Conservation (phyloP, 2,888 invertebrate genomes). For the Epinotia demarniana region DNA sequence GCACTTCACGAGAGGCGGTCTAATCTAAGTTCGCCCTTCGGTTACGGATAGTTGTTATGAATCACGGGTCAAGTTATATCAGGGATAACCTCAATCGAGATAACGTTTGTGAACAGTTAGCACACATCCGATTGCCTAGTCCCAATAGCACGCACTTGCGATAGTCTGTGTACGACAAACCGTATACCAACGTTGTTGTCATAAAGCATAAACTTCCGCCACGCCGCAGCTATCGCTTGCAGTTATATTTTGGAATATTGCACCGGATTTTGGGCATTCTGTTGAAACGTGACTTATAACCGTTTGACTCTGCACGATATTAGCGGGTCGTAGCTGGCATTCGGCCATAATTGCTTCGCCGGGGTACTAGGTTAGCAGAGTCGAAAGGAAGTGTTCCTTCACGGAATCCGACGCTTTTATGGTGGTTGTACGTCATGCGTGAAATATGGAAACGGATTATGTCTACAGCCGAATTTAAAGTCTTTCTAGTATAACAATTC, state of each 20-base stretch:
- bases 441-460: constrained; percentile 50
- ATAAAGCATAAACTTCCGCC: constrained; percentile 66
- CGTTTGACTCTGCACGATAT: constrained; percentile 65
- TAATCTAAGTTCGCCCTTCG: neutral
- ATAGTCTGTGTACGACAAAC: constrained; percentile 26
- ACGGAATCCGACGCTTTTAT: constrained; percentile 72
- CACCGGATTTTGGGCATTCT: constrained; percentile 67
- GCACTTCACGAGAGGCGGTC: neutral
- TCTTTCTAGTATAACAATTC: neutral
- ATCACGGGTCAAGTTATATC: neutral
- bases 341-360: constrained; percentile 71
- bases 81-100: neutral
- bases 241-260: constrained; percentile 60
- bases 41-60: neutral
- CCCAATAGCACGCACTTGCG: constrained; percentile 45
- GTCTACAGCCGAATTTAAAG: constrained; percentile 25
- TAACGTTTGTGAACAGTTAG: neutral
- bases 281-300: constrained; percentile 71
- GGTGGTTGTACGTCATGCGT: constrained; percentile 59
- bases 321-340: constrained; percentile 72
- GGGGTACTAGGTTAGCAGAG: constrained; percentile 63
- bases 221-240: constrained; percentile 59
- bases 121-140: neutral
- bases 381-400: constrained; percentile 68
- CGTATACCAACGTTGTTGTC: constrained; percentile 56